Evolutionary conservation across 2,888 invertebrate species (phyloP).

Genomic region (Elmis aenea): DNA sequence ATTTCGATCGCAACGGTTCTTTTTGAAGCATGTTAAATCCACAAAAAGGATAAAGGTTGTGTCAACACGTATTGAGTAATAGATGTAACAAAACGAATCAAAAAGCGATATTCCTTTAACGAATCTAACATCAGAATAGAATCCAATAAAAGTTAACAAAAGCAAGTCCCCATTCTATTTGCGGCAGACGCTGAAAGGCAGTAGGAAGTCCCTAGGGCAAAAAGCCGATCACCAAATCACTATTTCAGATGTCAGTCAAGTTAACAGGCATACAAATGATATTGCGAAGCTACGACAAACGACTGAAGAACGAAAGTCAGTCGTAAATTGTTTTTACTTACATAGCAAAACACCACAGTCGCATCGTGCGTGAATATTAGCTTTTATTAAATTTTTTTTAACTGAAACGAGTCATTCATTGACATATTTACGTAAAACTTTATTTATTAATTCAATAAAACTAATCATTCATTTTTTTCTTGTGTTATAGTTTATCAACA

Average conservation of each 20-base stretch:
- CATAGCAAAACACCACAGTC: no score
- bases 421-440: no score
- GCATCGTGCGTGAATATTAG: no score
- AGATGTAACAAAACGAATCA: slow-evolving; percentile 25
- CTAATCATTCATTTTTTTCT: no score
- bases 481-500: no score
- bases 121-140: slow-evolving; percentile 30
- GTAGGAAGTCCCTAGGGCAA: slow-evolving; percentile 30
- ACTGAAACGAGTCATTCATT: no score
- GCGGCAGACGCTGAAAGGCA: slow-evolving; percentile 30
- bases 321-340: no score
- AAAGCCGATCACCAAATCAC: slow-evolving; percentile 33
- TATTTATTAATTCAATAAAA: no score
- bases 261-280: slow-evolving; percentile 30
- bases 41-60: slow-evolving; percentile 16
- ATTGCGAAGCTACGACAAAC: slow-evolving; percentile 21
- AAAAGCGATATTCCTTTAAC: slow-evolving; percentile 25
- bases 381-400: no score
- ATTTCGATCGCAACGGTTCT: no score
- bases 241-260: slow-evolving; percentile 32
- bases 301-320: no score
- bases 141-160: slow-evolving; percentile 36
- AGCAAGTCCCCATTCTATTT: slow-evolving; percentile 32
- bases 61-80: slow-evolving; percentile 25
- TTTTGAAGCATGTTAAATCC: no score